Percentiles rank a stretch among this genome's conserved stretches.
These are phyloP conservation scores for Branchellion lobata DNA, from an alignment of 2,888 invertebrate species.

Conservation along the genomic window DNA sequence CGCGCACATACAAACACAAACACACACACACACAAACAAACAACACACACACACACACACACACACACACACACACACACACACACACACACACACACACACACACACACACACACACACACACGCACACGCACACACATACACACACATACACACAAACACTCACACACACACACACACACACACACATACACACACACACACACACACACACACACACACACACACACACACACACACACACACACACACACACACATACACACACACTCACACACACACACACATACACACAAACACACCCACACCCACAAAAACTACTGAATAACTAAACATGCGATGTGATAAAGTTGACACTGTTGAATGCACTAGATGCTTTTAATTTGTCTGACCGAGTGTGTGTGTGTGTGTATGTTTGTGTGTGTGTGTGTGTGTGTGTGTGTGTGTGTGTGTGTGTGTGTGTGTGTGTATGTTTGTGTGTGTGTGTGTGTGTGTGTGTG, in stretches of 20 bases:
- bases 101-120: neutral
- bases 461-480: too few relatives aligned
- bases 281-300: conserved; percentile 7
- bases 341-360: too few relatives aligned
- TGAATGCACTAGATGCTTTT: too few relatives aligned
- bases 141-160: conserved; percentile 18
- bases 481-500: too few relatives aligned
- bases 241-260: conserved; percentile 17
- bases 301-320: neutral
- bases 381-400: too few relatives aligned
- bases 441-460: too few relatives aligned
- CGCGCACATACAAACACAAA: conserved; percentile 4
- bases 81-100: too few relatives aligned
- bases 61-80: conserved; percentile 11
- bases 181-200: conserved; percentile 22
- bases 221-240: conserved; percentile 19
- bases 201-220: conserved; percentile 20
- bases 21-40: conserved; percentile 18
- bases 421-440: too few relatives aligned
- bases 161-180: conserved; percentile 19
- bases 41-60: conserved; percentile 8
- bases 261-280: conserved; percentile 14
- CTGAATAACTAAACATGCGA: too few relatives aligned
- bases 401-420: too few relatives aligned
- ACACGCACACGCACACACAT: conserved; percentile 13